Percentiles rank a stretch among this genome's conserved stretches.
Evolutionary conservation across 2,888 invertebrate genomes (phyloP).

Genomic region (Rugalucina vietnamica): DNA sequence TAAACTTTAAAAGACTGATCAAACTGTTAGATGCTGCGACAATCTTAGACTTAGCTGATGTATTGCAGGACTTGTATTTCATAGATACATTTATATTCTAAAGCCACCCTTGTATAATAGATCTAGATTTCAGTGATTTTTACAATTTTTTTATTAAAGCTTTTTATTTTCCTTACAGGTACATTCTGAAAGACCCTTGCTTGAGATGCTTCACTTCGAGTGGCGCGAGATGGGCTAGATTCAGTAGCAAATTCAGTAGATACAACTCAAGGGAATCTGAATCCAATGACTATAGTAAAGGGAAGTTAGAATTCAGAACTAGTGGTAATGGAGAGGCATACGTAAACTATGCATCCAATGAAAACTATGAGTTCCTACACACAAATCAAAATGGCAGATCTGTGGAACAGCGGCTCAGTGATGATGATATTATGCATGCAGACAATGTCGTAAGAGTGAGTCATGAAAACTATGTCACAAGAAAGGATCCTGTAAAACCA

Average conservation of each 20-base stretch:
- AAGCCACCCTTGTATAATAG: no score
- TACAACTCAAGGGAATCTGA: neutral
- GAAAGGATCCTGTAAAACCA: neutral
- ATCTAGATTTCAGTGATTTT: no score
- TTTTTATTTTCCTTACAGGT: neutral
- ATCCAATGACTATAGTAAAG: neutral
- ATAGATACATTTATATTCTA: no score
- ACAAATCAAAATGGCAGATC: neutral
- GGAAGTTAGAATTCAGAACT: neutral
- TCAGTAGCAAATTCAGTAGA: neutral
- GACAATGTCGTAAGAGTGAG: no score
- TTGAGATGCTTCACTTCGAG: neutral
- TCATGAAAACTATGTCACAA: neutral
- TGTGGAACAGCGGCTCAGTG: no score
- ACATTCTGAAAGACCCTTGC: neutral
- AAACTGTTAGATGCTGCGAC: no score
- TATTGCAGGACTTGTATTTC: no score
- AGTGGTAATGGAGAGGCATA: neutral
- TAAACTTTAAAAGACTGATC: no score
- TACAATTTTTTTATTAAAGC: neutral
- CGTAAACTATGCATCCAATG: neutral
- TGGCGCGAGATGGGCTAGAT: neutral
- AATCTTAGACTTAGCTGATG: no score
- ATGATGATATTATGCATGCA: no score
- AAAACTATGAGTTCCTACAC: neutral